Conservation (phyloP, 2,888 invertebrate species). For the Protonemura montana region DNA sequence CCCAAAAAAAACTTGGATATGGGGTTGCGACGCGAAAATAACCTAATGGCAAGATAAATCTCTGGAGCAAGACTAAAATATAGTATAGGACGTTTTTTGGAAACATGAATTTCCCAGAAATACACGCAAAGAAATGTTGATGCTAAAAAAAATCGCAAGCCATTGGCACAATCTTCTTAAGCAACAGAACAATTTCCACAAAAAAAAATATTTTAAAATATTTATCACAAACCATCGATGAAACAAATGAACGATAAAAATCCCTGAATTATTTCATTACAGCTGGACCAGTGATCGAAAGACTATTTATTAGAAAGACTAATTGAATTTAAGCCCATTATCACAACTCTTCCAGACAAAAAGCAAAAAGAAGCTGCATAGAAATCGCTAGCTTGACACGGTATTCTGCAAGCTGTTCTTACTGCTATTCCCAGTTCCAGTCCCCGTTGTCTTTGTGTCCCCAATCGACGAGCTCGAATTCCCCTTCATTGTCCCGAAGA, state of each 20-base stretch:
- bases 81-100: neutral
- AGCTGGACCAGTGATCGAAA: no score
- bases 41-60: conserved; percentile 7
- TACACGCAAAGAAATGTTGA: neutral
- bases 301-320: no score
- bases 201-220: no score
- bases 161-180: neutral
- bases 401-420: neutral
- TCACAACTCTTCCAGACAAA: no score
- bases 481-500: neutral
- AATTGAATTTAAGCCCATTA: no score
- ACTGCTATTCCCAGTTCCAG: neutral
- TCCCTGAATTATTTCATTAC: no score
- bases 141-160: neutral
- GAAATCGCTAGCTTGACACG: neutral
- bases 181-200: no score
- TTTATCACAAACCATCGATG: no score
- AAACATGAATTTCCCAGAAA: neutral
- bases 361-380: neutral
- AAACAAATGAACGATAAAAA: no score
- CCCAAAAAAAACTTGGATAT: neutral
- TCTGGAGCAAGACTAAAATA: neutral
- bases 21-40: neutral
- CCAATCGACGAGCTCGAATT: neutral
- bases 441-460: neutral